Evolutionary conservation across 2,797 vertebrate genomes (phyloP), one percentile per base, ranked within the genome.

Genomic region (Anguilla marmorata): DNA sequence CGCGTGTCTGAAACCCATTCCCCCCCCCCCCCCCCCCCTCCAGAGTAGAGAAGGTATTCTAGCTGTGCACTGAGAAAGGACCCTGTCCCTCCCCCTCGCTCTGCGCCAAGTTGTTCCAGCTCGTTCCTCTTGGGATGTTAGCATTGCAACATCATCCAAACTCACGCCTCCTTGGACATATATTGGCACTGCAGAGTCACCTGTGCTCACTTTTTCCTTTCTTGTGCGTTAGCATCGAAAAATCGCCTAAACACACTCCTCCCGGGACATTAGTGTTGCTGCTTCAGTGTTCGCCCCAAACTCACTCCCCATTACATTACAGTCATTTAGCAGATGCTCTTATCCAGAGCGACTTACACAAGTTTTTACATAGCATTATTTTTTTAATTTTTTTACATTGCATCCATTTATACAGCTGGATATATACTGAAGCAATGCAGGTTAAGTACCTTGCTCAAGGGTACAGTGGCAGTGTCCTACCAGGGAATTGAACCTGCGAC

Each of bases 1-100:
- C 27, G 72, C 14, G 80, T 27, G 16, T 84, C 12, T 87, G 82
- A 72, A 84, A 80, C 50, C 76, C 45, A 48, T 50, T 48, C 76
- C 76, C 50, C 16, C 16, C 33, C 60, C 21, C 60, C 7, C 19
- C 60, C 60, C 60, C 60, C 60, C 27, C 3, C n/a, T 1, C 1
- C 33, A 69, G 63, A 69, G 63, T 27, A 8, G 63, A n/a, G 7
- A 21, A 69, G 63, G 21, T 69, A 27, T n/a, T 27, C 24, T 21
- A 69, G 63, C 24, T 8, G 4, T 8, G 63, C 24, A 69, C n/a
- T 69, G 7, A n/a, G 63, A 72, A 30, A 72, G 66, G 19, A 11
- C 54, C 19, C 3, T 3, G 30, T 52, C 33, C 37, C 9, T 5
- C 21, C 12, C 16, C 12, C 16, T 30, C 4, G 24, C 41, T 21